These are phyloP conservation scores for Eriosoma lanigerum DNA, from an alignment of 1,140 invertebrate species.

Conservation along the genomic window DNA sequence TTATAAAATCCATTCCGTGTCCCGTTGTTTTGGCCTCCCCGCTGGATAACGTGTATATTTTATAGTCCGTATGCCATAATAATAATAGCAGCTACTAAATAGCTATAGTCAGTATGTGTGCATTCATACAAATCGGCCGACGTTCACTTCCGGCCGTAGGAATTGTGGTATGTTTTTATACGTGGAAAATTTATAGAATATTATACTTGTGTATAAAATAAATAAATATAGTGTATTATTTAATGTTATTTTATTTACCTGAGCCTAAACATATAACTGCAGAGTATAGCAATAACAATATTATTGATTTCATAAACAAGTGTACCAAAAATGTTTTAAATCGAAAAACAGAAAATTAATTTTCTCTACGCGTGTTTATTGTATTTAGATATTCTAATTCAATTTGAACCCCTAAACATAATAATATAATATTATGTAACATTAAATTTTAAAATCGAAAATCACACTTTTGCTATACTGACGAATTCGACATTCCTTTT, in stretches of 20 bases:
- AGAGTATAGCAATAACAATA: not conserved
- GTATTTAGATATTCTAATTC: not conserved
- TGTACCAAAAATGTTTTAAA: not conserved
- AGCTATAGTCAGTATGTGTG: not conserved
- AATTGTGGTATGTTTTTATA: conserved; percentile 17
- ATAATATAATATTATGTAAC: not conserved
- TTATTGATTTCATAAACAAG: not conserved
- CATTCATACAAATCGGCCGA: conserved; percentile 8
- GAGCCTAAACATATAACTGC: not conserved
- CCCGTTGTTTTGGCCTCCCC: not conserved
- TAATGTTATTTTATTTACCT: not conserved
- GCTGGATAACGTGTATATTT: not conserved
- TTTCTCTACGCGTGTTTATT: not conserved
- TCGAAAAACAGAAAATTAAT: not conserved
- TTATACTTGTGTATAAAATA: not conserved
- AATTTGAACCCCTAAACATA: not conserved
- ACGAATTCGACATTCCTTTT: not conserved
- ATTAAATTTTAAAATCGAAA: not conserved
- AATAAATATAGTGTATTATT: too few species aligned
- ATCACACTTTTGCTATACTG: not conserved
- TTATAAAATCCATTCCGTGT: not conserved
- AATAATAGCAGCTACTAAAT: not conserved
- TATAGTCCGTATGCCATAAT: not conserved
- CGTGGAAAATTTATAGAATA: not conserved
- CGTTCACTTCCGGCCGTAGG: conserved; percentile 20